phyloP scores from a whole-genome alignment of 2,797 vertebrate genomes.

The Acanthis flammea region DNA sequence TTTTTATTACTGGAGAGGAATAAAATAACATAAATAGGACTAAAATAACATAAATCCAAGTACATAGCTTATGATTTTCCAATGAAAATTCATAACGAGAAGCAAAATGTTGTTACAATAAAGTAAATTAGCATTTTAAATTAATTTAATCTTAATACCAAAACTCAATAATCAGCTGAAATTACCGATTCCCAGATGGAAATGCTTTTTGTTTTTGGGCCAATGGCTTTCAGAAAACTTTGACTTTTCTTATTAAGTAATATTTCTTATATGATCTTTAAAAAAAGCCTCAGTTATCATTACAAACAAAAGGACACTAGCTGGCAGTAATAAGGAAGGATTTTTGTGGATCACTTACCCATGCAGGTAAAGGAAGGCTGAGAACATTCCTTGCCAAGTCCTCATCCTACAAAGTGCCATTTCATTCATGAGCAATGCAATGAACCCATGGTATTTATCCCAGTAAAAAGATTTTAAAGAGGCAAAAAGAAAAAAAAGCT shows the following conservation, averaged over 20 bases:
- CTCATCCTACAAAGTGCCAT: neutral
- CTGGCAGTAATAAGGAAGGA: neutral
- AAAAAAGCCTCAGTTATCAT: neutral
- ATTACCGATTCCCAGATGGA: neutral
- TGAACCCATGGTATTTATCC: neutral
- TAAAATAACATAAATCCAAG: neutral
- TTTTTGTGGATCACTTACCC: neutral
- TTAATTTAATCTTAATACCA: neutral
- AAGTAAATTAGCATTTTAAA: neutral
- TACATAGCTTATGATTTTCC: neutral
- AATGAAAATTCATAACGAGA: neutral
- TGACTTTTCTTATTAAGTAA: neutral
- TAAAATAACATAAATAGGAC: neutral
- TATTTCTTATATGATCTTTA: neutral
- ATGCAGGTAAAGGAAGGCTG: neutral
- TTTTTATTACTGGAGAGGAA: neutral
- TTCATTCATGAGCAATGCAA: neutral
- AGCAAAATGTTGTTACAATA: neutral
- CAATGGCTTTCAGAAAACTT: neutral
- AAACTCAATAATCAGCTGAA: neutral
- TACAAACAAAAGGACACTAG: neutral
- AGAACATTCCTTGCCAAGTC: neutral
- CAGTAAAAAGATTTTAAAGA: neutral
- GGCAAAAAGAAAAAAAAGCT: neutral
- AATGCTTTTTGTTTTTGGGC: neutral